These are phyloP conservation scores for Chamaea fasciata DNA, from an alignment of 2,113 vertebrate species.

Conservation along the genomic window DNA sequence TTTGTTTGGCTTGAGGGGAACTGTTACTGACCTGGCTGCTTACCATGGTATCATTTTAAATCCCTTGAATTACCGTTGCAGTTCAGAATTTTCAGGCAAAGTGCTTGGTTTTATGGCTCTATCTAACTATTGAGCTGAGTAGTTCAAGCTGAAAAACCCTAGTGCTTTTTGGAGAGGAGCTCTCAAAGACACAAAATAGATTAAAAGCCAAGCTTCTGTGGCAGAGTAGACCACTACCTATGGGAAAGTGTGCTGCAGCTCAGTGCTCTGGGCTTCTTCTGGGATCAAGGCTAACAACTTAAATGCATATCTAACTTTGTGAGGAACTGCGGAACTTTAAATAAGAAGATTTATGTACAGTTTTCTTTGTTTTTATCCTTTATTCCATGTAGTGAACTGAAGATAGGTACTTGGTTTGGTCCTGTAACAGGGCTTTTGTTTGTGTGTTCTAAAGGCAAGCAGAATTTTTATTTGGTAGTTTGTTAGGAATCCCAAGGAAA, in stretches of 20 bases:
- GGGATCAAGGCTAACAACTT: not conserved
- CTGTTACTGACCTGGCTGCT: conserved; percentile 17
- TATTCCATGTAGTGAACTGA: not conserved
- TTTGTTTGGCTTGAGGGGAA: not conserved
- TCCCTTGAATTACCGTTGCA: not conserved
- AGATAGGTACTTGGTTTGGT: not conserved
- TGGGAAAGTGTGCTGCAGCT: not conserved
- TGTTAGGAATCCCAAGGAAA: not conserved
- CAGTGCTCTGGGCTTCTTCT: not conserved
- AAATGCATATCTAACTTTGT: rapidly evolving
- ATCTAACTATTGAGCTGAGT: not conserved
- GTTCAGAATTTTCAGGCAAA: not conserved
- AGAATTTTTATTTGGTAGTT: not conserved
- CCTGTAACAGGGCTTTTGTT: not conserved
- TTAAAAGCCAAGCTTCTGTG: not conserved
- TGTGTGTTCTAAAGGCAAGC: not conserved
- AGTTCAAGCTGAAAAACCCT: conserved; percentile 30
- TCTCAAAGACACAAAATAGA: not conserved
- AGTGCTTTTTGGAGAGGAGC: not conserved
- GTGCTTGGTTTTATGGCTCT: not conserved
- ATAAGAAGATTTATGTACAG: too few species aligned
- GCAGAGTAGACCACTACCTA: not conserved
- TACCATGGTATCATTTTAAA: not conserved
- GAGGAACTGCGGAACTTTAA: not conserved
- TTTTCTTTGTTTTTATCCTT: not conserved